phyloP scores from a whole-genome alignment of 2,888 invertebrate species.

The Spisula solida region DNA sequence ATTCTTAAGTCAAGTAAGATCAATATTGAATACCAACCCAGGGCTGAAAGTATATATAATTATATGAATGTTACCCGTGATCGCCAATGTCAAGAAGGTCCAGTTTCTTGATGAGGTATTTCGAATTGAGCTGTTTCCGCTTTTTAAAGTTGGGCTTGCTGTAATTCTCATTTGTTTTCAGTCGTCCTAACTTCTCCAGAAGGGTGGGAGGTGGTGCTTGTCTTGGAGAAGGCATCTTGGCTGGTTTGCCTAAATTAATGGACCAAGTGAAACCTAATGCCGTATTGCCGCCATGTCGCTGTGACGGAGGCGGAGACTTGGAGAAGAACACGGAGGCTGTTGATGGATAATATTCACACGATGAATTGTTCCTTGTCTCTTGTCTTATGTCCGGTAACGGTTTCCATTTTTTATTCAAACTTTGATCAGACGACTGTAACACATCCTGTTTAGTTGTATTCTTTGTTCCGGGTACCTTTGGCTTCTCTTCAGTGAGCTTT shows the following conservation, averaged over 20 bases:
- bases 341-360: background rate
- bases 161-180: constrained; percentile 36
- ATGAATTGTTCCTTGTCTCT: background rate
- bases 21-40: no score
- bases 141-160: constrained; percentile 44
- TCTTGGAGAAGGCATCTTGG: constrained; percentile 20
- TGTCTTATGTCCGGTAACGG: constrained; percentile 24
- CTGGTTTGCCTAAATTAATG: constrained; percentile 30
- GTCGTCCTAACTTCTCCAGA: constrained; percentile 52
- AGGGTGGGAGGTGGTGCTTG: constrained; percentile 43
- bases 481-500: background rate
- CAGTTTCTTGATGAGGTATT: constrained; percentile 50
- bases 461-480: background rate
- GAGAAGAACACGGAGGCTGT: constrained; percentile 18
- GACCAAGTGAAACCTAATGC: constrained; percentile 63
- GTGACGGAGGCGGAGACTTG: constrained; percentile 8
- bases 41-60: no score
- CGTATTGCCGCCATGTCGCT: constrained; percentile 25
- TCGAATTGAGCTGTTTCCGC: background rate
- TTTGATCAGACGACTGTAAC: background rate
- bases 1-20: no score
- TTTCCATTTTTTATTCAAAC: background rate
- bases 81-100: constrained; percentile 22
- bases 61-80: constrained; percentile 26
- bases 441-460: background rate